Percentiles rank a stretch among this genome's conserved stretches.
phyloP scores from a whole-genome alignment of 92 coral and sea anemone species.

The Nematostella vectensis region DNA sequence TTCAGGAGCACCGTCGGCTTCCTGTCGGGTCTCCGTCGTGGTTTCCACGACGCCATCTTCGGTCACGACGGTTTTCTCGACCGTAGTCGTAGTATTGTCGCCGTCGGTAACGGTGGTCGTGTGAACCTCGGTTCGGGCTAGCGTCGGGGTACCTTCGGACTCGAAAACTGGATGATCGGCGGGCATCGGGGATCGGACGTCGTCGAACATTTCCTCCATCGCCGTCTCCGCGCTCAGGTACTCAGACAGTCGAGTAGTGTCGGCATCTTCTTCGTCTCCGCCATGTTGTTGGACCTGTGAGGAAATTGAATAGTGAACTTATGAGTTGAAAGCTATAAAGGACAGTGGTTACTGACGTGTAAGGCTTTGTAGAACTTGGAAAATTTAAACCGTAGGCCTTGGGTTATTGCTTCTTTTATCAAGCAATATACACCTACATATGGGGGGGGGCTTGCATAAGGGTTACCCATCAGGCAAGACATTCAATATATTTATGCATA shows the following conservation, averaged over 20 bases:
- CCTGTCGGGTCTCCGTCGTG: constrained; percentile 27
- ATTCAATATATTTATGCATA: no score
- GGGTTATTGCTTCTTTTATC: no score
- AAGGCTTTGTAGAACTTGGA: no score
- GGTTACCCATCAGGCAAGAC: no score
- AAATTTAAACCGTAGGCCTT: no score
- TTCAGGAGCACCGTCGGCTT: constrained; percentile 22
- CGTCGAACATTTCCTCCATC: constrained; percentile 38
- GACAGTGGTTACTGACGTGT: no score
- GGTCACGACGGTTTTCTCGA: constrained; percentile 38
- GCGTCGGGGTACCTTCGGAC: constrained; percentile 5
- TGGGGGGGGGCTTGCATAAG: no score
- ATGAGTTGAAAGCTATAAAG: no score
- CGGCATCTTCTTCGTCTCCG: constrained; percentile 4
- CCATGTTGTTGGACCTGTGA: no score
- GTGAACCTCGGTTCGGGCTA: constrained; percentile 3
- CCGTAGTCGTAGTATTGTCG: constrained; percentile 11
- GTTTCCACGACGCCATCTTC: constrained; percentile 31
- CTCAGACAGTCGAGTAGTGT: constrained; percentile 30
- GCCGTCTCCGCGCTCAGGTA: constrained; percentile 34
- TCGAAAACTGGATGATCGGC: constrained; percentile 15
- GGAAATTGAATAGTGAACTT: no score
- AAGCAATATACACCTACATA: no score
- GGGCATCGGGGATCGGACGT: constrained; percentile 12
- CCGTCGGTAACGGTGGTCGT: constrained; percentile 19